Conservation (phyloP, 2,888 invertebrate genomes). For the Cynaeus angustus region DNA sequence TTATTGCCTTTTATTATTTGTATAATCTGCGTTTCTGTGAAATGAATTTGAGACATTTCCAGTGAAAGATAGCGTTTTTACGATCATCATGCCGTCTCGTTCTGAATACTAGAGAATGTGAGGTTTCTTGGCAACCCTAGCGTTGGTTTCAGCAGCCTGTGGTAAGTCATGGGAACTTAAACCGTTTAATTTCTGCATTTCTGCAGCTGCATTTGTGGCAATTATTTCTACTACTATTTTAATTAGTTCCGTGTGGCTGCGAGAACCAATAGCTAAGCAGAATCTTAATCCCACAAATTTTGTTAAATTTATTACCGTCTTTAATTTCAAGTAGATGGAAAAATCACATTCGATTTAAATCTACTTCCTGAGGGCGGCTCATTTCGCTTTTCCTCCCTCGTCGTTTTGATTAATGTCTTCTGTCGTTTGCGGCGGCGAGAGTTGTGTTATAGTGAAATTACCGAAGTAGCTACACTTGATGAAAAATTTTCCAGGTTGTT, state of each 20-base stretch:
- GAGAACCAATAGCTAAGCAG: too few species aligned
- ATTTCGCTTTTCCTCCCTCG: not conserved
- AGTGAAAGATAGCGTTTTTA: conserved; percentile 31
- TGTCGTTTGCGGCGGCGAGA: conserved; percentile 25
- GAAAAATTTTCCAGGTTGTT: conserved; percentile 26
- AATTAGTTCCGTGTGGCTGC: too few species aligned
- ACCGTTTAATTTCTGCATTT: conserved; percentile 5
- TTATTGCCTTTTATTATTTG: conserved; percentile 27
- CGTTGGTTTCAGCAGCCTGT: not conserved
- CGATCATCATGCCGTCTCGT: conserved; percentile 10
- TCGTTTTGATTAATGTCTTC: conserved; percentile 29
- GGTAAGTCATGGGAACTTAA: not conserved
- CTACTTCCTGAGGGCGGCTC: not conserved
- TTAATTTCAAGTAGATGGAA: not conserved
- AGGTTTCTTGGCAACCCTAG: conserved; percentile 33
- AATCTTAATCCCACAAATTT: too few species aligned
- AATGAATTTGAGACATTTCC: conserved; percentile 18
- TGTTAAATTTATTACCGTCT: too few species aligned
- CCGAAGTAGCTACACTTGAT: conserved; percentile 21
- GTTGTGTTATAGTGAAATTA: conserved; percentile 25
- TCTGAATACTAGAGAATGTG: conserved; percentile 3
- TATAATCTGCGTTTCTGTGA: conserved; percentile 22
- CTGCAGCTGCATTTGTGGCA: conserved; percentile 1
- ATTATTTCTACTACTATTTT: too few species aligned
- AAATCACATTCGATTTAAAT: conserved; percentile 4